Base-by-base conservation (phyloP, 2,113 vertebrate genomes). In the Procapra przewalskii region DNA sequence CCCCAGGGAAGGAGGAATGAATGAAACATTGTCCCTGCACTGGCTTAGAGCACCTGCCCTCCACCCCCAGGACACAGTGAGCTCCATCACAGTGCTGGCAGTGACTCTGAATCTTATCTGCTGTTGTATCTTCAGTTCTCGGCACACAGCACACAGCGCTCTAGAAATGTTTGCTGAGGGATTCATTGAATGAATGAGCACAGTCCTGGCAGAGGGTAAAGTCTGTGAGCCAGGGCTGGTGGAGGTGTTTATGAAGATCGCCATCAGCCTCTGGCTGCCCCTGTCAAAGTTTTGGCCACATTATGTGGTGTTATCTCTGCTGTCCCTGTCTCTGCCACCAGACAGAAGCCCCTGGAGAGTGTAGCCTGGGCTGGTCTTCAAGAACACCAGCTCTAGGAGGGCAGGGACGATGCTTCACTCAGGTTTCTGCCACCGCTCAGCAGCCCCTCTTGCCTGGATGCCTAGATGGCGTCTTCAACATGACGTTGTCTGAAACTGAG, bases 31-130 rank as follows among this genome's bases (percentile, higher is more conserved):
- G 4, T n/a, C n/a, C 33, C 50, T 48, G 23, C 36, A 52, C 21
- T 48, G 81, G 81, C 19, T 36, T 36, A 55, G 33, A 36, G 81
- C 33, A 5, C 52, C 21, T 8, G 81, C 33, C 81, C 33, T 55
- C 21, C 81, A 7, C 21, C 81, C 50, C 3, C 33, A 0, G 48
- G 36, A n/a, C 27, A 29, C 1, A 0, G 43, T 7, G 31, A 36
- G 10, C 57, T 75, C 11, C 82, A 16, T 23, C 23, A 10, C 0
- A 5, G 31, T n/a, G 50, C 81, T 3, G 29, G 7, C 54, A 31
- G 25, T 16, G 64, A 21, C 54, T 12, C 11, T 9, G 4, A 29
- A n/a, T 36, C 33, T 60, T 11, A 36, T 31, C 54, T 12, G 31
- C 33, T 3, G 1, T 60, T 27, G 6, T 19, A 31, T 12, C 81